A percentile compares a stretch with the other conserved stretches of the same genome.
phyloP scores from a whole-genome alignment of 2,113 vertebrate genomes.

The Nesoenas mayeri region DNA sequence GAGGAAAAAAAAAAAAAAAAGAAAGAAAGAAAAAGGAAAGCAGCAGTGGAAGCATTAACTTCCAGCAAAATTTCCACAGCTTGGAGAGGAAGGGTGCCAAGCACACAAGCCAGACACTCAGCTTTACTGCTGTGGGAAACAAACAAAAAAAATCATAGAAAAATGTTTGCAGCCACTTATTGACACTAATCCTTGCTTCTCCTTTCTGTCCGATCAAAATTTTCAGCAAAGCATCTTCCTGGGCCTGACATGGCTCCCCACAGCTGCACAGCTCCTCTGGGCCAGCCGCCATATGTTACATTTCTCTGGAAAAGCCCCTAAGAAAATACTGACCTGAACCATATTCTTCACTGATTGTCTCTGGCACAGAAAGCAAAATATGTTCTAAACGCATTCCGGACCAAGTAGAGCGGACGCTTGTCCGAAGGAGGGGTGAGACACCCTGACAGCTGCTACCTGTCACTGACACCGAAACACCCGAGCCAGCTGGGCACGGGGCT shows the following conservation, averaged over 20 bases:
- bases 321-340: not conserved
- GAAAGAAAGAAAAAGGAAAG: not conserved
- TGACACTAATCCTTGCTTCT: not conserved
- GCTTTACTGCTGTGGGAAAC: not conserved
- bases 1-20: rapidly evolving
- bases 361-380: not conserved
- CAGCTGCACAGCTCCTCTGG: not conserved
- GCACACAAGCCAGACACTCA: not conserved
- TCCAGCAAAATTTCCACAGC: not conserved
- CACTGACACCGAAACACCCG: not conserved
- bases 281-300: not conserved
- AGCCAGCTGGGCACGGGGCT: not conserved
- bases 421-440: not conserved
- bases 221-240: not conserved
- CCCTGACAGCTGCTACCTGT: constrained; percentile 11
- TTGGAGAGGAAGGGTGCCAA: not conserved
- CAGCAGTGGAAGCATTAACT: not conserved
- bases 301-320: constrained; percentile 10
- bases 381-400: not conserved
- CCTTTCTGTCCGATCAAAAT: not conserved
- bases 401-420: not conserved
- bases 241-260: not conserved
- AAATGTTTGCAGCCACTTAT: not conserved
- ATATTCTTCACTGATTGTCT: not conserved
- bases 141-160: not conserved